Evolutionary conservation across 2,888 invertebrate genomes (phyloP).

Genomic region (Aphodius sticticus): DNA sequence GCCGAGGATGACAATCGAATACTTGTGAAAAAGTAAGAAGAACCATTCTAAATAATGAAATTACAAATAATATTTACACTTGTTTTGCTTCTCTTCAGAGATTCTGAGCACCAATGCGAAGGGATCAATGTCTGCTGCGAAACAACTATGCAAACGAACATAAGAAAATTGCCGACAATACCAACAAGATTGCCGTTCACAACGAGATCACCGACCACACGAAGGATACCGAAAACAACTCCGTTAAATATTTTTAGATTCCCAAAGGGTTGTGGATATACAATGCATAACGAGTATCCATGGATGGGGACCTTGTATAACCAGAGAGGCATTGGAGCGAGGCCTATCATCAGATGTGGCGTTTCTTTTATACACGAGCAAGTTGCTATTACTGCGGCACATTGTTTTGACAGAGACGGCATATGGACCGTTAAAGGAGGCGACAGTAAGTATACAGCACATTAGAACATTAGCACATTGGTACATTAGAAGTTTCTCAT

Average conservation of each 20-base stretch:
- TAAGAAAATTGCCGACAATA: conserved; percentile 22
- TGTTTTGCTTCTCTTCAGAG: conserved; percentile 24
- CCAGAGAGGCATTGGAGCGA: conserved; percentile 27
- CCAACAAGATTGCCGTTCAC: not conserved
- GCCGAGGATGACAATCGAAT: conserved; percentile 39
- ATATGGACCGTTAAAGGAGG: conserved; percentile 32
- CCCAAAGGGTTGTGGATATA: conserved; percentile 36
- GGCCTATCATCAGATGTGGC: conserved; percentile 64
- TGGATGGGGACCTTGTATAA: conserved; percentile 37
- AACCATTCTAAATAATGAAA: not conserved
- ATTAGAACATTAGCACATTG: no score
- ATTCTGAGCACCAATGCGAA: conserved; percentile 33
- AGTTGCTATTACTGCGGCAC: conserved; percentile 82
- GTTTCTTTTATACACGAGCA: conserved; percentile 81
- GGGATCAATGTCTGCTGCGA: conserved; percentile 44
- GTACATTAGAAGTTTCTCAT: no score
- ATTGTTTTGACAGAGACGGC: conserved; percentile 65
- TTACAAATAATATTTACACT: conserved; percentile 22
- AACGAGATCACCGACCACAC: not conserved
- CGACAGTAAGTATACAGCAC: not conserved
- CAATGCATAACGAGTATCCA: conserved; percentile 32
- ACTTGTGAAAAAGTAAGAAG: conserved; percentile 38
- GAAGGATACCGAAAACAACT: not conserved
- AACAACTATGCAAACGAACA: conserved; percentile 24
- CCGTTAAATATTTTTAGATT: not conserved